A percentile compares a stretch with the other conserved stretches of the same genome.
Evolutionary conservation across 2,113 vertebrate species (phyloP).

Genomic region (Otis tarda): DNA sequence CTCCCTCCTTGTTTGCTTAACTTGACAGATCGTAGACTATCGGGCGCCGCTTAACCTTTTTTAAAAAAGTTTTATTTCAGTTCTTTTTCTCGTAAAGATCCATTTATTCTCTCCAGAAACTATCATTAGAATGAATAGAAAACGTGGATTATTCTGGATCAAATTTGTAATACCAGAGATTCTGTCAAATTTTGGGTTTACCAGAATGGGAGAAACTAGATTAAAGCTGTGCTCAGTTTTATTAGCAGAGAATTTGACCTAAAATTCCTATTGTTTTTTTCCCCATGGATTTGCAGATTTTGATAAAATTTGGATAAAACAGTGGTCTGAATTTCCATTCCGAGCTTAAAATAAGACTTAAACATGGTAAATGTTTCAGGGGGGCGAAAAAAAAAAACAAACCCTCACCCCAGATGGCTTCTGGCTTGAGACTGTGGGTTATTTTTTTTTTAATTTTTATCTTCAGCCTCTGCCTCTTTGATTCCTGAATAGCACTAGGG

Average conservation of each 20-base stretch:
- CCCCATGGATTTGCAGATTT: background rate
- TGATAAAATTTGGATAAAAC: background rate
- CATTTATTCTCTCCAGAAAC: background rate
- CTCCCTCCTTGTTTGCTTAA: conserved; percentile 9
- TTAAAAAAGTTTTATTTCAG: background rate
- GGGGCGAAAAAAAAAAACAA: background rate
- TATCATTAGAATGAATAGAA: background rate
- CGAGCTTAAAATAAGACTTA: background rate
- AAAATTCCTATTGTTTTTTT: background rate
- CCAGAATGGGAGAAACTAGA: background rate
- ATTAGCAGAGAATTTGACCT: background rate
- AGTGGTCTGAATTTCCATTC: background rate
- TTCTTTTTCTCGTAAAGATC: background rate
- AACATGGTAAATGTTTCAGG: background rate
- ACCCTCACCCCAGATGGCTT: background rate
- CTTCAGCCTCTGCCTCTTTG: background rate
- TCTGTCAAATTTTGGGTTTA: background rate
- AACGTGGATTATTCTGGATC: background rate
- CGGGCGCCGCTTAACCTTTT: background rate
- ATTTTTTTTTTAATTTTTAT: background rate
- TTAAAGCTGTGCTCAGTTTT: background rate
- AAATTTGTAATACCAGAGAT: background rate
- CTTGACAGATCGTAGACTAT: background rate
- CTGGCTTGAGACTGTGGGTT: background rate
- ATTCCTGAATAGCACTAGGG: background rate